Evolutionary conservation across 1,140 invertebrate genomes (phyloP), one percentile per base, ranked within the genome.

Genomic region (Aphidius gifuensis): DNA sequence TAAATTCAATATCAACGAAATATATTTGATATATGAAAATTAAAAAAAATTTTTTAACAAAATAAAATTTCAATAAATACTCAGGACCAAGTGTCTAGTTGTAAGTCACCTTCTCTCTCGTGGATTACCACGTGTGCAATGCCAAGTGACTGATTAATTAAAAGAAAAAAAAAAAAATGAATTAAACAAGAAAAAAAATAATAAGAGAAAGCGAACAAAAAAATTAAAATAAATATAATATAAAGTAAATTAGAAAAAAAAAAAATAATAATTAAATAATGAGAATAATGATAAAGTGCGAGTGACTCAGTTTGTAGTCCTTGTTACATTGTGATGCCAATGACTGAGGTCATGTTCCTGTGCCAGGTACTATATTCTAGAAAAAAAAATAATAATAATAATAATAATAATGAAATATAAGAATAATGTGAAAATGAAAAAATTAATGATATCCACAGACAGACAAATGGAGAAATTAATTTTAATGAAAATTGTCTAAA

Each of bases 311-410:
- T 76, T 78, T 72, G 72, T 77, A 80, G 78, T 80, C 77, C 76
- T 80, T 77, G 74, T 79, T 78, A 79, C 73, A 77, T 81, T 80
- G 79, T 81, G 78, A 81, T 81, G 78, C 71, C 77, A 80, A 80
- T 81, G 80, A 81, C 78, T 77, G 75, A 77, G 72, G 78, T 81
- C 80, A 81, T 81, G 79, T 81, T 81, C 79, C 79, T 81, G 80
- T 81, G 80, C 80, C 80, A 81, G 80, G 77, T 80, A 81, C 78
- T 81, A 80, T 80, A 81, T 78, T 78, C 73, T 77, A 78, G 73
- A 54, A 45, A 54, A 58, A 48, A 49, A 68, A 58, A 58, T 7
- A 65, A 49, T 51, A 57, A 47, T 38, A 55, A 40, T 38, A 58
- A 50, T 47, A 47, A 57, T 44, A 51, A 60, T 57, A 61, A 60